A percentile compares a stretch with the other conserved stretches of the same genome.
Evolutionary conservation across 2,888 invertebrate species (phyloP).

Genomic region (Diadromus collaris): DNA sequence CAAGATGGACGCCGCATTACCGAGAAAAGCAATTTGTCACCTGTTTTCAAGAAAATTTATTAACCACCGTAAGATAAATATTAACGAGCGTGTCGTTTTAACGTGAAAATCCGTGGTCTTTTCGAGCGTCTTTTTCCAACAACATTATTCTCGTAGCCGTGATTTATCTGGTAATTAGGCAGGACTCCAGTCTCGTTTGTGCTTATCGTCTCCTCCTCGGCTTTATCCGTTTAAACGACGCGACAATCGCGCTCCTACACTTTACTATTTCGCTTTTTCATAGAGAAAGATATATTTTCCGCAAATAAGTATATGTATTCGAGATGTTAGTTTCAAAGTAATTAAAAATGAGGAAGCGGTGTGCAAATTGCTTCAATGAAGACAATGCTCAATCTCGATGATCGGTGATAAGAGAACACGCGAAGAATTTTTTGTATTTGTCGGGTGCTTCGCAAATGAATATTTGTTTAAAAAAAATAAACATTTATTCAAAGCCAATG

Average conservation of each 20-base stretch:
- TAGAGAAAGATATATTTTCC: neutral
- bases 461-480: too few relatives aligned
- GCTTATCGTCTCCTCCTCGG: conserved; percentile 5
- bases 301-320: too few relatives aligned
- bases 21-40: conserved; percentile 40
- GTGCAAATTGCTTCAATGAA: too few relatives aligned
- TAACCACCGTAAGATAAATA: conserved; percentile 47
- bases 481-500: too few relatives aligned
- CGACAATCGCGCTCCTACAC: neutral
- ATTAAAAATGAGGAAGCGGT: too few relatives aligned
- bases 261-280: neutral
- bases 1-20: neutral
- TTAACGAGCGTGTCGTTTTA: conserved; percentile 47
- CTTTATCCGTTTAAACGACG: neutral
- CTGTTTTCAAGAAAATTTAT: conserved; percentile 51
- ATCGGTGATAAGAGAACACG: too few relatives aligned
- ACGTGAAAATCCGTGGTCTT: conserved; percentile 7
- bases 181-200: conserved; percentile 24
- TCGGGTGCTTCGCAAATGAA: too few relatives aligned
- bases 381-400: too few relatives aligned
- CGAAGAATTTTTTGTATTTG: too few relatives aligned
- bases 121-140: conserved; percentile 20
- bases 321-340: too few relatives aligned
- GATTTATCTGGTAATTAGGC: conserved; percentile 43
- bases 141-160: conserved; percentile 27